Conservation (phyloP, 2,113 vertebrate genomes). For the Motacilla tschutschensis region DNA sequence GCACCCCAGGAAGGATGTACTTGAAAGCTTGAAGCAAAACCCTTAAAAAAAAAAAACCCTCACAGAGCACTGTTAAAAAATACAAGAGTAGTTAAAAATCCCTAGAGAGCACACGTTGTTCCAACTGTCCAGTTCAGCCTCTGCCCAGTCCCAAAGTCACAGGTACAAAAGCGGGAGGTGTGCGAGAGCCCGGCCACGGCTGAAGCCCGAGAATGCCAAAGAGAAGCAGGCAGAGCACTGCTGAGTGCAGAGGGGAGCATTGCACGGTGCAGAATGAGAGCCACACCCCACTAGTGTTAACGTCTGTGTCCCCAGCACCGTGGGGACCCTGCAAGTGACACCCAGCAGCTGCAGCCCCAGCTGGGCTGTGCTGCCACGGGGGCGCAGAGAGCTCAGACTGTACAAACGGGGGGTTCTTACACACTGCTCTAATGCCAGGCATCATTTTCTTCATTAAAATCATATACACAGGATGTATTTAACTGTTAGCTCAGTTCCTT, state of each 20-base stretch:
- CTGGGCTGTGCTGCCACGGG: background rate
- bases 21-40: background rate
- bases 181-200: constrained; percentile 26
- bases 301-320: background rate
- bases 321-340: background rate
- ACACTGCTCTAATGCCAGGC: constrained; percentile 77
- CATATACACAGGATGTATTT: constrained; percentile 91
- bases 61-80: constrained; percentile 64
- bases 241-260: constrained; percentile 13
- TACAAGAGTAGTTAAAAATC: constrained; percentile 66
- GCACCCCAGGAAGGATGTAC: background rate
- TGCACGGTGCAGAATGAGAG: constrained; percentile 54
- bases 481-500: constrained; percentile 91
- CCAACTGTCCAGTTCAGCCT: constrained; percentile 46
- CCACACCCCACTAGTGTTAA: constrained; percentile 64
- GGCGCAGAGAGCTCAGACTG: constrained; percentile 74
- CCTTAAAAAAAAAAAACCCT: background rate
- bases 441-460: constrained; percentile 94
- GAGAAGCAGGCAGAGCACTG: background rate
- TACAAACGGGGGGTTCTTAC: constrained; percentile 78
- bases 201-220: background rate
- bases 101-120: constrained; percentile 46
- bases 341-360: background rate
- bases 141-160: constrained; percentile 36
- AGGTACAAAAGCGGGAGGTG: constrained; percentile 69